Base-by-base conservation (phyloP, 2,888 invertebrate genomes). In the Cosmopolites sordidus region DNA sequence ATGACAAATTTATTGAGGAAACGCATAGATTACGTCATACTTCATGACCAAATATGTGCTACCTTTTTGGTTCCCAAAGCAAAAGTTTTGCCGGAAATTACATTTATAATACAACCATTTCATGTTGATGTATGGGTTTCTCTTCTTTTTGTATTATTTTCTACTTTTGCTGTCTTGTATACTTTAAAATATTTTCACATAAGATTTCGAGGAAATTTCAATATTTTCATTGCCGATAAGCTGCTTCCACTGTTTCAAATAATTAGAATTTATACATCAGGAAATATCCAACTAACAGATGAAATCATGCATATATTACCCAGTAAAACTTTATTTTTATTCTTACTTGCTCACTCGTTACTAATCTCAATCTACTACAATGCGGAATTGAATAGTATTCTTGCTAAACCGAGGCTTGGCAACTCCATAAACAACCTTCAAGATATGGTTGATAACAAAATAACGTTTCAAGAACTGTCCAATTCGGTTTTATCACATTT, bases 41-140 rank as follows among this genome's bases (percentile, higher is more conserved):
- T 64, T 2, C 61, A 60, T 18, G 48, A 56, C 0, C 64, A 63
- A 56, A 47, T 54, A 12, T 67, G 66, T 53, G 46, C 59, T 4
- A 66, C 66, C 0, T 68, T 67, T 57, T 54, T 67, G 16, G 66
- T 65, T 2, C 68, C 64, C 11, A 68, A 66, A 58, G 66, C 69
- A 2, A 48, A 47, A 16, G 51, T 62, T n/a, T 43, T 66, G n/a
- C 64, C 66, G 3, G 48, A 59, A 12, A 42, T 42, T 15, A 61
- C 62, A 2, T 64, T 66, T 41, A 51, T 68, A 0, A 65, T 66
- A 48, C 64, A 66, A 49, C 56, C 65, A 4, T 60, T 69, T 16
- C 58, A 58, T 4, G 3, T 40, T 1, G n/a, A 15, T 1, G 44
- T 53, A 5, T 54, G 55, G 16, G 0, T 48, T 9, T 37, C n/a